These are phyloP conservation scores for Mustela nigripes DNA, from an alignment of 2,113 vertebrate species.

Conservation along the genomic window DNA sequence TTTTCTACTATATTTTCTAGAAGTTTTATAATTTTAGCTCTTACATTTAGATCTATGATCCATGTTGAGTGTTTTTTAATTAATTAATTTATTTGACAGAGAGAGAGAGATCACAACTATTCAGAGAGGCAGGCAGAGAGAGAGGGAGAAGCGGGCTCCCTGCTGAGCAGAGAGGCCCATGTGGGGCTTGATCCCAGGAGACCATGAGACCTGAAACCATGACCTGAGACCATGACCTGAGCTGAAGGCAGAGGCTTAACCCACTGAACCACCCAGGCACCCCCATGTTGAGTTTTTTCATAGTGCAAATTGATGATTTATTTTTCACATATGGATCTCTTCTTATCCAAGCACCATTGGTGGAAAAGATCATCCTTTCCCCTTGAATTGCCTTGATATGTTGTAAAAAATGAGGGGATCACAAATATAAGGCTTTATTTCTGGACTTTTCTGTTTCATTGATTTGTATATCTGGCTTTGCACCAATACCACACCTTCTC, in stretches of 20 bases:
- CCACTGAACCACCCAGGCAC: too few species aligned
- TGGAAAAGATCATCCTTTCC: neutral
- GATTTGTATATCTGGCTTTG: neutral
- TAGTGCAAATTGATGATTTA: neutral
- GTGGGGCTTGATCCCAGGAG: too few species aligned
- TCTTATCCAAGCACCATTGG: neutral
- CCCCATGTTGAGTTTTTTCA: neutral
- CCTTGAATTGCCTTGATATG: constrained; percentile 12
- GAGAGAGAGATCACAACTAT: too few species aligned
- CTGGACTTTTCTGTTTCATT: neutral
- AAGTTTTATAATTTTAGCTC: neutral
- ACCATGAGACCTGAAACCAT: too few species aligned
- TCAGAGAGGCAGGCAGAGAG: too few species aligned
- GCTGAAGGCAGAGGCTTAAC: too few species aligned
- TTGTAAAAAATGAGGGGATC: neutral
- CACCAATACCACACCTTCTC: neutral
- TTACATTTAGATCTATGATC: neutral
- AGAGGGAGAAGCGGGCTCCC: too few species aligned
- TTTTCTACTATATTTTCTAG: neutral
- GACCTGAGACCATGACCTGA: too few species aligned
- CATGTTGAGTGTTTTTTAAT: neutral
- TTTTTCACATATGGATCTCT: neutral
- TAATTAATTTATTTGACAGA: too few species aligned
- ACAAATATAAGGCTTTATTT: neutral
- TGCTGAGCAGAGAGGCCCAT: too few species aligned